These are phyloP conservation scores for Drosophila bifasciata DNA, from an alignment of 1,140 invertebrate genomes.

Conservation along the genomic window DNA sequence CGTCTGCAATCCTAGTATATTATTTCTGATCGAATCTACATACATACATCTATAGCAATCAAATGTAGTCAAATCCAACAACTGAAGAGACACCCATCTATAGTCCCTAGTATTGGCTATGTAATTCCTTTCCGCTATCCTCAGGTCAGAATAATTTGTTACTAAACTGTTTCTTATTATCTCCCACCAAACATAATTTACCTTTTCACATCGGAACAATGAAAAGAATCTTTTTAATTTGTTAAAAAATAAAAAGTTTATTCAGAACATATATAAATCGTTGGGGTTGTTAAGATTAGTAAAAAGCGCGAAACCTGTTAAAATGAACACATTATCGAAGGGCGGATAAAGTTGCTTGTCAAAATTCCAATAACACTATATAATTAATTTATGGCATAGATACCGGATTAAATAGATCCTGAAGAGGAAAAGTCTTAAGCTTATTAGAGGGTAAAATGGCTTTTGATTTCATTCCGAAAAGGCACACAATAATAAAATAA, in stretches of 20 bases:
- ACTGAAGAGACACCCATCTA: too few relatives aligned
- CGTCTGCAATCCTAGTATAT: too few relatives aligned
- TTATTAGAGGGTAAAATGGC: slow-evolving; percentile 53
- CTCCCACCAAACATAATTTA: too few relatives aligned
- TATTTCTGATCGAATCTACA: too few relatives aligned
- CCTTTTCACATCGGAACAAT: too few relatives aligned
- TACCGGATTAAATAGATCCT: slow-evolving; percentile 7
- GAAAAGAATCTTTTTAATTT: too few relatives aligned
- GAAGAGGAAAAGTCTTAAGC: slow-evolving; percentile 14
- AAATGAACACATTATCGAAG: slow-evolving; percentile 61
- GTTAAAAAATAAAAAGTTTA: slow-evolving; percentile 45
- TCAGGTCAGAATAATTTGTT: too few relatives aligned
- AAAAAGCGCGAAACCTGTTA: slow-evolving; percentile 36
- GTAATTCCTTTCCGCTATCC: too few relatives aligned
- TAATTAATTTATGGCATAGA: background rate
- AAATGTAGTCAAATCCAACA: too few relatives aligned
- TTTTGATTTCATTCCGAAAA: slow-evolving; percentile 30
- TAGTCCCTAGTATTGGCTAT: too few relatives aligned
- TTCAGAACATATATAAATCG: slow-evolving; percentile 37
- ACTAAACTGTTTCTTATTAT: too few relatives aligned
- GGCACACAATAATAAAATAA: slow-evolving; percentile 59
- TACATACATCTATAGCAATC: too few relatives aligned
- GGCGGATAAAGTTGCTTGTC: slow-evolving; percentile 3
- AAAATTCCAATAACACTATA: background rate
- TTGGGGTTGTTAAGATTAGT: slow-evolving; percentile 46